These are phyloP conservation scores for Boloria euphrosyne DNA, from an alignment of 2,888 invertebrate species.

Conservation along the genomic window DNA sequence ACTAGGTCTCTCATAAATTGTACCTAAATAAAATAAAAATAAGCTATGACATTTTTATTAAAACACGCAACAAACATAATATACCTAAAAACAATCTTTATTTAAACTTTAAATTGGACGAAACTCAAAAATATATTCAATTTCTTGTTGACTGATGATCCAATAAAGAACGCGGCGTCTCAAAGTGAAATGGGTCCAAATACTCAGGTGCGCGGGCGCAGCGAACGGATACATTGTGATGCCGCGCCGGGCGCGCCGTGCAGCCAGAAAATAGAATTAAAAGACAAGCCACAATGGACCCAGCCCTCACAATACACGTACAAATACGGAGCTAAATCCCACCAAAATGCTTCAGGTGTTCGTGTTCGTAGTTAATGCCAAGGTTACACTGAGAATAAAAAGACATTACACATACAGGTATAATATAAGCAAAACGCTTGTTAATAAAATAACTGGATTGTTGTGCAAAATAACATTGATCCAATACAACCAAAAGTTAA, in stretches of 20 bases:
- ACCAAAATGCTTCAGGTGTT: conserved; percentile 52
- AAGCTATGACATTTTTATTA: too few relatives aligned
- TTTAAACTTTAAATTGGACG: conserved; percentile 29
- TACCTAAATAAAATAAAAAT: too few relatives aligned
- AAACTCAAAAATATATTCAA: conserved; percentile 43
- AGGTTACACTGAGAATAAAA: conserved; percentile 34
- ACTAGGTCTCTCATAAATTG: too few relatives aligned
- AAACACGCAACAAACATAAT: too few relatives aligned
- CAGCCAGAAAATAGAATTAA: conserved; percentile 70
- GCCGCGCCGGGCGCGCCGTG: conserved; percentile 46
- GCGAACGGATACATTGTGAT: conserved; percentile 62
- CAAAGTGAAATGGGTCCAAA: conserved; percentile 67
- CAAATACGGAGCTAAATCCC: conserved; percentile 63
- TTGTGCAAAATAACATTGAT: conserved; percentile 7
- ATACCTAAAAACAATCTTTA: conserved; percentile 9
- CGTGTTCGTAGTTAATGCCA: conserved; percentile 42
- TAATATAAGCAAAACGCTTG: conserved; percentile 40
- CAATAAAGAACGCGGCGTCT: conserved; percentile 60
- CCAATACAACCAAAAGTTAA: neutral
- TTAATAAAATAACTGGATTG: conserved; percentile 9
- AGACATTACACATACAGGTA: conserved; percentile 12
- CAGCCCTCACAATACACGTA: conserved; percentile 67
- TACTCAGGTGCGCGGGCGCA: conserved; percentile 71
- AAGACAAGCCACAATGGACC: conserved; percentile 68
- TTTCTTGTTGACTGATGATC: conserved; percentile 49